Conservation (phyloP, 2,113 vertebrate genomes). For the Salvator merianae region DNA sequence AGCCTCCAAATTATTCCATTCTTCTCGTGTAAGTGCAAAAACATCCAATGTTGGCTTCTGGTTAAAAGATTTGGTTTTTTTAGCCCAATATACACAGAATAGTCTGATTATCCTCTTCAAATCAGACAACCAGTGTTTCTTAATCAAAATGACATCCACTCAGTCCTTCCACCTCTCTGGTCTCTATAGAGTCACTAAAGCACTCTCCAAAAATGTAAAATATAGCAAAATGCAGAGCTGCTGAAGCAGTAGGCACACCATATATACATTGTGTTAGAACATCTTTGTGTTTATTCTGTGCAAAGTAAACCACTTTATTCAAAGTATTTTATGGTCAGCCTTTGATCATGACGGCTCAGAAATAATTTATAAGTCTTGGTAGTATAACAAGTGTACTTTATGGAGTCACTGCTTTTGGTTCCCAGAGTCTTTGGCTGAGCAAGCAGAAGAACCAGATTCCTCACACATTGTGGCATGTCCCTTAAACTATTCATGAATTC, state of each 20-base stretch:
- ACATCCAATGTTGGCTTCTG: constrained; percentile 21
- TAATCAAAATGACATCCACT: constrained; percentile 36
- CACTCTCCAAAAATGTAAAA: constrained; percentile 11
- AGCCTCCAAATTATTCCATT: no score
- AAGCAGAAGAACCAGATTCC: constrained; percentile 23
- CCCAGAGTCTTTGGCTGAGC: constrained; percentile 21
- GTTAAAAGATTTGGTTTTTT: constrained; percentile 18
- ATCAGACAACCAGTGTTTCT: constrained; percentile 1
- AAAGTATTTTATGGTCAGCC: constrained; percentile 45
- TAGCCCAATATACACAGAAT: constrained; percentile 21
- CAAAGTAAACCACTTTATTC: constrained; percentile 40
- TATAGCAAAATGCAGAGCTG: constrained; percentile 44
- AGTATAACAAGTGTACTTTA: constrained; percentile 21
- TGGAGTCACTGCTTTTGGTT: constrained; percentile 12
- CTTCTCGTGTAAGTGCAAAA: no score
- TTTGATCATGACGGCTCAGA: constrained; percentile 28
- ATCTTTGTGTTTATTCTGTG: constrained; percentile 27
- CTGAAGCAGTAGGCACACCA: constrained; percentile 39
- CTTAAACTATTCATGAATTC: constrained; percentile 34
- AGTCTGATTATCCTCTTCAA: constrained; percentile 36
- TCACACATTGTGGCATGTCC: background rate
- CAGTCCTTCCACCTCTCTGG: background rate
- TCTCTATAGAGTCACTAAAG: background rate
- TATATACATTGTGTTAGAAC: constrained; percentile 48
- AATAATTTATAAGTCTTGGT: constrained; percentile 39